These are phyloP conservation scores for Sebastes itinus DNA, from an alignment of 2,797 vertebrate genomes.

Conservation along the genomic window DNA sequence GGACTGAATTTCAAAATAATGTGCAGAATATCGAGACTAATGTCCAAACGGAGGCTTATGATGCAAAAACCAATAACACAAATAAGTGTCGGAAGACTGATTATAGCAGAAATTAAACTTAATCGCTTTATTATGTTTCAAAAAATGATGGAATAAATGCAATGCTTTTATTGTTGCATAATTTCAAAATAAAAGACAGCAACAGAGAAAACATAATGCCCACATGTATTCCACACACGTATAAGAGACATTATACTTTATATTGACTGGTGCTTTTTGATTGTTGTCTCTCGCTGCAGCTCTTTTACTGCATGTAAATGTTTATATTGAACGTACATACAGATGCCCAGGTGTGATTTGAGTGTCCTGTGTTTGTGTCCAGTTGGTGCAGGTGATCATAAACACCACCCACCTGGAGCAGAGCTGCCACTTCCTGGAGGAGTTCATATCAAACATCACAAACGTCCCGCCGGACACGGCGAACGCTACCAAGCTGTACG, in stretches of 20 bases:
- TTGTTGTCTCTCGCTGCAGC: neutral
- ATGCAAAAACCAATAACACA: neutral
- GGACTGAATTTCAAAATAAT: neutral
- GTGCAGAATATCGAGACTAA: neutral
- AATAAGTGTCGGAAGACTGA: neutral
- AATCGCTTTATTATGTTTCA: no score
- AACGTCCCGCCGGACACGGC: constrained; percentile 92
- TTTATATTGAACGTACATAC: neutral
- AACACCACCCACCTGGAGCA: constrained; percentile 97
- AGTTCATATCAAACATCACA: constrained; percentile 98
- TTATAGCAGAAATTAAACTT: neutral
- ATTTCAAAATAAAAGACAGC: neutral
- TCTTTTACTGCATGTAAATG: neutral
- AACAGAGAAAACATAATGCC: no score
- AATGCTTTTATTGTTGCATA: neutral
- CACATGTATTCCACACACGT: neutral
- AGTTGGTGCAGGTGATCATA: constrained; percentile 98
- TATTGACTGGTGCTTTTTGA: neutral
- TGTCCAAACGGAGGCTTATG: neutral
- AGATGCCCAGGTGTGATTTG: neutral
- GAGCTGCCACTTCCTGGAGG: constrained; percentile 94
- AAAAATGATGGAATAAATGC: no score
- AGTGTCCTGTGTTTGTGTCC: neutral
- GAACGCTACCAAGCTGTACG: constrained; percentile 94
- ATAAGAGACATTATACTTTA: neutral